Percentiles rank a stretch among this genome's conserved stretches.
phyloP scores from a whole-genome alignment of 2,797 vertebrate species.

The Chaenodraco wilsoni region DNA sequence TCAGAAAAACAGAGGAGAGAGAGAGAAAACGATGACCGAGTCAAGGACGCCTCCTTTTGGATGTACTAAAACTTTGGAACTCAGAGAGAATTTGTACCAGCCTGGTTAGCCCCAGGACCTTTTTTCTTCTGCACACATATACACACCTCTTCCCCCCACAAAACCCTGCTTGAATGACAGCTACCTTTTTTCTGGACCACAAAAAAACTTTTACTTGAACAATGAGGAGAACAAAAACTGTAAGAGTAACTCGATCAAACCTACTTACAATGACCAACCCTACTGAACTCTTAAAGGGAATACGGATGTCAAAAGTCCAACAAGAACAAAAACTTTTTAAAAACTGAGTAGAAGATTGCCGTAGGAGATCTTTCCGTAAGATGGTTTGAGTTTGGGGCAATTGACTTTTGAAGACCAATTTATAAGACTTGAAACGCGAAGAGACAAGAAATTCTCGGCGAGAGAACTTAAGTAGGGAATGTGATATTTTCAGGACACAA shows the following conservation, averaged over 20 bases:
- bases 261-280: conserved; percentile 71
- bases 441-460: conserved; percentile 82
- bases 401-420: conserved; percentile 79
- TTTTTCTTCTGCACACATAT: conserved; percentile 73
- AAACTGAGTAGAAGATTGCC: conserved; percentile 74
- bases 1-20: conserved; percentile 68
- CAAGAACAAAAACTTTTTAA: conserved; percentile 74
- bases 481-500: conserved; percentile 86
- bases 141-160: conserved; percentile 67
- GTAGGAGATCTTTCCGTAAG: conserved; percentile 73
- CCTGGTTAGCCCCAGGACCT: conserved; percentile 72
- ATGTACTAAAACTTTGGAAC: conserved; percentile 89
- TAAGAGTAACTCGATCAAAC: conserved; percentile 67
- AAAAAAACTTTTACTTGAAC: conserved; percentile 75
- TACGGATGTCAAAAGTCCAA: conserved; percentile 73
- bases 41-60: conserved; percentile 83
- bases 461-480: conserved; percentile 78
- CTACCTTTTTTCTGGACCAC: conserved; percentile 80
- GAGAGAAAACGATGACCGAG: conserved; percentile 60
- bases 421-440: conserved; percentile 81
- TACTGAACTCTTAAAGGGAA: conserved; percentile 71
- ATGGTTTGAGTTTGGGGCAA: conserved; percentile 66
- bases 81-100: conserved; percentile 75
- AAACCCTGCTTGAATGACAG: conserved; percentile 79
- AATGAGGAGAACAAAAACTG: conserved; percentile 38